These are phyloP conservation scores for Actenoides hombroni DNA, from an alignment of 2,113 vertebrate genomes.

Conservation along the genomic window DNA sequence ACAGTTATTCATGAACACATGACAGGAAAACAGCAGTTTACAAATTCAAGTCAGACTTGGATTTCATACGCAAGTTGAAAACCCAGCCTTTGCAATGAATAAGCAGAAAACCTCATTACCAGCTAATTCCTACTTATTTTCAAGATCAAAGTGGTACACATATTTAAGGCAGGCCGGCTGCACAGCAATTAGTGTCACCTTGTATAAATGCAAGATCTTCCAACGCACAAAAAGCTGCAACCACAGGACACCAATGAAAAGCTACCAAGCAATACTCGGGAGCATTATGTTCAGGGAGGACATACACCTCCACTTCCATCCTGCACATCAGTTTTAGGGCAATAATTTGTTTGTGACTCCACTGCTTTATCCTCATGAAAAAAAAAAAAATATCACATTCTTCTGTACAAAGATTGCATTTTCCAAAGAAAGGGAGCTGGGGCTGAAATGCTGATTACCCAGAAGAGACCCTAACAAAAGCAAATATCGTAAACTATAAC, in stretches of 20 bases:
- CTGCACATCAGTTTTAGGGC: neutral
- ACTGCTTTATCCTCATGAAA: neutral
- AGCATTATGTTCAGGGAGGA: neutral
- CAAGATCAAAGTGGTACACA: neutral
- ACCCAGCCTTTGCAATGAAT: neutral
- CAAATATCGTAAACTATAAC: slow-evolving; percentile 44
- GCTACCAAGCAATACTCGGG: neutral
- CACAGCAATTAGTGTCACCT: neutral
- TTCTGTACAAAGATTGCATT: neutral
- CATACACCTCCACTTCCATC: neutral
- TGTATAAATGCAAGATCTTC: neutral
- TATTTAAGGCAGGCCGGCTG: neutral
- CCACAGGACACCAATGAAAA: neutral
- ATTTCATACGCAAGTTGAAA: neutral
- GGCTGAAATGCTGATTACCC: slow-evolving; percentile 43
- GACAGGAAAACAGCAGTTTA: neutral
- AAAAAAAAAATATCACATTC: neutral
- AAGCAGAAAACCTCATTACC: neutral
- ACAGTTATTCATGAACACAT: neutral
- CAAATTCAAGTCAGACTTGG: neutral
- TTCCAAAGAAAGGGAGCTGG: neutral
- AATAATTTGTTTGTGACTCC: neutral
- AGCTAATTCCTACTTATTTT: neutral
- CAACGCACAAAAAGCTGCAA: neutral
- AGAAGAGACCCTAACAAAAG: slow-evolving; percentile 41